Evolutionary conservation across 2,888 invertebrate species (phyloP), one percentile per base, ranked within the genome.

Genomic region (Thelaira solivaga): DNA sequence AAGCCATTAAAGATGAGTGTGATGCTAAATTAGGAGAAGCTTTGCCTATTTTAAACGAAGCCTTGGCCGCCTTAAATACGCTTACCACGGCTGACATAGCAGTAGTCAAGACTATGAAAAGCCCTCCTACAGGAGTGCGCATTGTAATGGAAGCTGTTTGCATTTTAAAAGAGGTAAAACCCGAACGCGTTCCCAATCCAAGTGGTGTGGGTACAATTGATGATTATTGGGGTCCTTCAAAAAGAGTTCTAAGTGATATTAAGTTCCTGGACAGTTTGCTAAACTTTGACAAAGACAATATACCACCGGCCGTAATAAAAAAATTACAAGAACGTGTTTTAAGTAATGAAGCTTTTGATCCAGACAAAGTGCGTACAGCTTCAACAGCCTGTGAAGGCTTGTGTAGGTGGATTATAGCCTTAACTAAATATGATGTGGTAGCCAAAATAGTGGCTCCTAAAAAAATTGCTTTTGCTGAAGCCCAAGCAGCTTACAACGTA

Each of bases 121-220:
- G 94, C 90, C 98, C 98, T 0, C 98, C 98, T 0, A 91, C 93
- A 81, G 95, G 95, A 18, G 95, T 99, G 6, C 95, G 94, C 84
- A 90, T 96, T 22, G 95, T 98, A 2, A 96, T 98, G 96, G 98
- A 98, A 89, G 96, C 96, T 49, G 93, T 99, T 80, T 98, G 98
- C 86, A 96, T 98, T 83, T 91, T 98, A 80, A 95, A 96, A 92
- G 96, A 95, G 81, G 90, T 96, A 6, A 97, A 97, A 90, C 95
- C 98, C 0, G 97, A 97, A 82, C 93, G 94, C 85, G 90, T 96
- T 36, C 94, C 95, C 0, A 94, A 95, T 86, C 94, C 96, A 0
- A 93, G 92, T 16, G 96, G 96, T 1, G 92, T 95, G 7, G 96
- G 96, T 3, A 94, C 94, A 80, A 88, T 94, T 1, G 97, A 98